Percentiles rank a stretch among this genome's conserved stretches.
Conservation (phyloP, 2,888 invertebrate species). For the Galeopsomyia nigrocyanea region DNA sequence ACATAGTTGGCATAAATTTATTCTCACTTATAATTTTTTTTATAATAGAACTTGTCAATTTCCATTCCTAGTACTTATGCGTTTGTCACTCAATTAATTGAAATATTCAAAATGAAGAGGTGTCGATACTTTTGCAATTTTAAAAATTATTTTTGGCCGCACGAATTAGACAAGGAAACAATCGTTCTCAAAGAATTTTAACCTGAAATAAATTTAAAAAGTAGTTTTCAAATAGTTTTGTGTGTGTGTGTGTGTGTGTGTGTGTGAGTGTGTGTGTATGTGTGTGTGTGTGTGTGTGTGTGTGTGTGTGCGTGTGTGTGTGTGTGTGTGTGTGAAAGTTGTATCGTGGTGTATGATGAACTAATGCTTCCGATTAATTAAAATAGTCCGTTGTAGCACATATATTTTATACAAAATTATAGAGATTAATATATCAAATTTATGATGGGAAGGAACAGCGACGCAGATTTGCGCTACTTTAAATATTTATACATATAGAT, state of each 20-base stretch:
- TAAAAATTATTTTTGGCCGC: too few relatives aligned
- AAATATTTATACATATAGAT: conserved; percentile 43
- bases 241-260: too few relatives aligned
- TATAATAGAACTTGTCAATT: too few relatives aligned
- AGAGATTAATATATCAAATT: conserved; percentile 44
- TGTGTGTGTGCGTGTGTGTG: too few relatives aligned
- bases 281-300: too few relatives aligned
- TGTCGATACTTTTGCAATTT: neutral
- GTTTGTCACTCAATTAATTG: too few relatives aligned
- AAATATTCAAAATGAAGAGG: too few relatives aligned
- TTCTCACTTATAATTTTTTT: too few relatives aligned
- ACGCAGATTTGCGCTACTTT: conserved; percentile 38
- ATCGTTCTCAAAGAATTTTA: neutral
- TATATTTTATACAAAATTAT: conserved; percentile 48
- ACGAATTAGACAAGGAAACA: conserved; percentile 4
- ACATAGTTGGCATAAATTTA: conserved; percentile 11
- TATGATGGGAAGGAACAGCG: conserved; percentile 46
- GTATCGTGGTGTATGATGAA: neutral
- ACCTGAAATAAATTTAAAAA: neutral
- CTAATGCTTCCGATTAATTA: conserved; percentile 13
- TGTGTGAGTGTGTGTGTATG: too few relatives aligned
- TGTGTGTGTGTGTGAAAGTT: too few relatives aligned
- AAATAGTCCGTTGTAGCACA: conserved; percentile 19
- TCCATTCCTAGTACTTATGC: too few relatives aligned
- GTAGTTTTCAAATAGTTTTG: too few relatives aligned